Evolutionary conservation across 37 sponge, comb jelly and placozoan species (phyloP).

Genomic region (Theonella swinhoei): DNA sequence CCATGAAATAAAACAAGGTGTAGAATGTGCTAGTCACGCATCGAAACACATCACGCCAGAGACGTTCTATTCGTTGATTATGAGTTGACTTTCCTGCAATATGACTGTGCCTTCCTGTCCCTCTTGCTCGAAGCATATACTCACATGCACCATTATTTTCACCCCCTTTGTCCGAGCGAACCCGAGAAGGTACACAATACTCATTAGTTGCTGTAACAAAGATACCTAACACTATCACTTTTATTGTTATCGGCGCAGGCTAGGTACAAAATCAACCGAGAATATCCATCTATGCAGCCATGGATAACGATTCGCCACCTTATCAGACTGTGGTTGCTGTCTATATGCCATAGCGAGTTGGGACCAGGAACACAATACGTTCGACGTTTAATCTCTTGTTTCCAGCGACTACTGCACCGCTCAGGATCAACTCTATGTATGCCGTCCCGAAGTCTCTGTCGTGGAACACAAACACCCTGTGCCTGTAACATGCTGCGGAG

Average conservation of each 20-base stretch:
- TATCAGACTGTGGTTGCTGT: too few species aligned
- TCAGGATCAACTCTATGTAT: conserved; percentile 29
- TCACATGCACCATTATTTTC: too few species aligned
- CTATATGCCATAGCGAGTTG: too few species aligned
- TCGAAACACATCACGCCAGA: conserved; percentile 44
- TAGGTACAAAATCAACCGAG: conserved; percentile 50
- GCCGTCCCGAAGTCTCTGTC: conserved; percentile 17
- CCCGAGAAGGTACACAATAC: too few species aligned
- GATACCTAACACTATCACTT: conserved; percentile 31
- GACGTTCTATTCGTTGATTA: too few species aligned
- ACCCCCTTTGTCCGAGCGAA: too few species aligned
- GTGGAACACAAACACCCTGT: conserved; percentile 23
- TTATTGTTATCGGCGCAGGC: conserved; percentile 30
- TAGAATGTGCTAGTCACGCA: conserved; percentile 1
- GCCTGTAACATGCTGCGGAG: too few species aligned
- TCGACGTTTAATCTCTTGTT: conserved; percentile 9
- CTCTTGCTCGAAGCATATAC: conserved; percentile 51
- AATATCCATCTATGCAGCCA: too few species aligned
- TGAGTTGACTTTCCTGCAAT: too few species aligned
- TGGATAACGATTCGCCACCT: too few species aligned
- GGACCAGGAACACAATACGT: conserved; percentile 45
- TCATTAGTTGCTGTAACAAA: conserved; percentile 16
- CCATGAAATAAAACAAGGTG: conserved; percentile 15
- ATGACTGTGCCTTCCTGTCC: too few species aligned
- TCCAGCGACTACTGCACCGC: conserved; percentile 6